Percentiles rank a stretch among this genome's conserved stretches.
Evolutionary conservation across 2,888 invertebrate genomes (phyloP).

Genomic region (Protonemura montana): DNA sequence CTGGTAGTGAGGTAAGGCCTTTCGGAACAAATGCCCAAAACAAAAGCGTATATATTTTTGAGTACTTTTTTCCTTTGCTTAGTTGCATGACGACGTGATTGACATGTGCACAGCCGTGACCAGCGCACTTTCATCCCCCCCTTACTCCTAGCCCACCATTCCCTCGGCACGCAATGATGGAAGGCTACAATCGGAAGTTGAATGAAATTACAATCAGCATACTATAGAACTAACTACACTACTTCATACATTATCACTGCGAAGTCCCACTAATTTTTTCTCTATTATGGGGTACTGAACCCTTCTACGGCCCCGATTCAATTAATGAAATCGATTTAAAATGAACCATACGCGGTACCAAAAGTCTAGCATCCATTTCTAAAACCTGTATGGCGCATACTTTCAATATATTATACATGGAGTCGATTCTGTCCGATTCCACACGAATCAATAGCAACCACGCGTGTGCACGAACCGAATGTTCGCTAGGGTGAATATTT

Average conservation of each 20-base stretch:
- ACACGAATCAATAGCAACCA: no score
- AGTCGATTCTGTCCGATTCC: no score
- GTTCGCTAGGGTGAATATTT: background rate
- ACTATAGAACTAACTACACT: background rate
- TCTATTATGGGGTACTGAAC: no score
- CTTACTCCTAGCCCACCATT: background rate
- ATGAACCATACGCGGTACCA: no score
- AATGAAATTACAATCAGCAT: background rate
- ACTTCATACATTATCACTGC: no score
- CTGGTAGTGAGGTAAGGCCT: background rate
- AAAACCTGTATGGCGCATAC: no score
- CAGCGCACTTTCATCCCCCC: constrained; percentile 20
- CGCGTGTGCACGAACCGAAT: background rate
- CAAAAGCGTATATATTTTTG: background rate
- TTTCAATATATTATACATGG: no score
- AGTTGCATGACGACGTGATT: constrained; percentile 34
- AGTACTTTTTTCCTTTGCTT: background rate
- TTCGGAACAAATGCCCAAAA: background rate
- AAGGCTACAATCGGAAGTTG: background rate
- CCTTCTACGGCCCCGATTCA: no score
- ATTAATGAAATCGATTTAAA: no score
- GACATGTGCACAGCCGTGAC: constrained; percentile 31
- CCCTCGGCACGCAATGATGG: background rate
- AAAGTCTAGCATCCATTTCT: no score
- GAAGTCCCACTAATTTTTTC: no score